Evolutionary conservation across 2,797 vertebrate genomes (phyloP).

Genomic region (Pseudomugil gertrudae): DNA sequence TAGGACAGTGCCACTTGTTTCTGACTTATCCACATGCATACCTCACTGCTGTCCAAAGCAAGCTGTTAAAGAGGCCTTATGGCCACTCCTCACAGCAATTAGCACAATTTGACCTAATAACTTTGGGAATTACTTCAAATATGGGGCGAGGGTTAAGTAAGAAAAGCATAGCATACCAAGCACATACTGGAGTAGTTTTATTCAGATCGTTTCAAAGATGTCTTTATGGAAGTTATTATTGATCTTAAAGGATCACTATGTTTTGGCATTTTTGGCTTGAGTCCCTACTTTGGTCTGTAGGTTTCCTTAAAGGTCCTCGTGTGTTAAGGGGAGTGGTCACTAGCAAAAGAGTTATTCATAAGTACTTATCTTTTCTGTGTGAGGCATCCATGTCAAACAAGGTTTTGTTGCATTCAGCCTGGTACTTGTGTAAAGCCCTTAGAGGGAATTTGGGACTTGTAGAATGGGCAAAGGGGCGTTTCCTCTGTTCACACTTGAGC

Average conservation of each 20-base stretch:
- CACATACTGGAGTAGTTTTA: slow-evolving; percentile 69
- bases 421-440: slow-evolving; percentile 50
- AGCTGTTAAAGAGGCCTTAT: slow-evolving; percentile 58
- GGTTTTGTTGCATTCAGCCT: slow-evolving; percentile 47
- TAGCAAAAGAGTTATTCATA: slow-evolving; percentile 66
- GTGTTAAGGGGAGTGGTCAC: slow-evolving; percentile 57
- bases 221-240: slow-evolving; percentile 28
- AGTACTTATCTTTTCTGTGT: slow-evolving; percentile 67
- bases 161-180: slow-evolving; percentile 45
- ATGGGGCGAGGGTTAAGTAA: slow-evolving; percentile 50
- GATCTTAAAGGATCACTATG: slow-evolving; percentile 27
- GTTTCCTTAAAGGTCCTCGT: slow-evolving; percentile 29
- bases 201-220: slow-evolving; percentile 43
- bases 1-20: slow-evolving; percentile 77
- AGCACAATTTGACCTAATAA: slow-evolving; percentile 77
- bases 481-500: slow-evolving; percentile 81
- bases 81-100: slow-evolving; percentile 74
- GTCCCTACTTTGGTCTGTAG: slow-evolving; percentile 4
- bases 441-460: slow-evolving; percentile 61
- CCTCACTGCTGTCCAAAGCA: slow-evolving; percentile 69
- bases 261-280: slow-evolving; percentile 9
- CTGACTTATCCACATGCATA: slow-evolving; percentile 60
- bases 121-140: slow-evolving; percentile 75
- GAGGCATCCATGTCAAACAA: slow-evolving; percentile 39
- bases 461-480: slow-evolving; percentile 80